A percentile compares a stretch with the other conserved stretches of the same genome.
These are phyloP conservation scores for Cygnus olor DNA, from an alignment of 2,797 vertebrate genomes.

Conservation along the genomic window DNA sequence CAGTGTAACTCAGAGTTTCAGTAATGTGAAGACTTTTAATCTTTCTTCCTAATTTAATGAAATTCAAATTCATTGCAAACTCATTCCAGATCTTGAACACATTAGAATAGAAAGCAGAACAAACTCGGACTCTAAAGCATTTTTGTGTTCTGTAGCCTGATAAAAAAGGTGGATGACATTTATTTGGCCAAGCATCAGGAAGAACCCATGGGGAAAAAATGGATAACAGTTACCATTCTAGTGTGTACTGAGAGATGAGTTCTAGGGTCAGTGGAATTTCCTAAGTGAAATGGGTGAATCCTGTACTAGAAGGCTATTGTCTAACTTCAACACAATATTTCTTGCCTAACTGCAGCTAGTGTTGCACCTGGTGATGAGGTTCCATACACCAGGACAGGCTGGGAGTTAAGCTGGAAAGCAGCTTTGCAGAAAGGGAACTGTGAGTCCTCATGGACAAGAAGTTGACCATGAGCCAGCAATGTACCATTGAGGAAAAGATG, in stretches of 20 bases:
- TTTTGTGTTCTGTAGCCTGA: not conserved
- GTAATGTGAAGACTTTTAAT: not conserved
- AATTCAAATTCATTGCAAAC: not conserved
- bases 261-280: not conserved
- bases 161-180: not conserved
- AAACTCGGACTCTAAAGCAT: not conserved
- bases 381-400: not conserved
- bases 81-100: not conserved
- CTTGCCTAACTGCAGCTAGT: not conserved
- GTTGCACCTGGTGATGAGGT: not conserved
- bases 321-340: not conserved
- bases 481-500: not conserved
- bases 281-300: not conserved
- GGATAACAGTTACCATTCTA: not conserved
- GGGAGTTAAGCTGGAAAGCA: not conserved
- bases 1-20: not conserved
- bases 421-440: not conserved
- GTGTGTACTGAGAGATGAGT: not conserved
- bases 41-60: not conserved
- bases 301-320: not conserved
- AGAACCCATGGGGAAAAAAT: not conserved
- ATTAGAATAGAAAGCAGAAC: not conserved
- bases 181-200: not conserved
- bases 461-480: not conserved
- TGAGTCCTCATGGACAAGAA: not conserved